Base-by-base conservation (phyloP, 2,888 invertebrate genomes). In the Adelognathus sp. region DNA sequence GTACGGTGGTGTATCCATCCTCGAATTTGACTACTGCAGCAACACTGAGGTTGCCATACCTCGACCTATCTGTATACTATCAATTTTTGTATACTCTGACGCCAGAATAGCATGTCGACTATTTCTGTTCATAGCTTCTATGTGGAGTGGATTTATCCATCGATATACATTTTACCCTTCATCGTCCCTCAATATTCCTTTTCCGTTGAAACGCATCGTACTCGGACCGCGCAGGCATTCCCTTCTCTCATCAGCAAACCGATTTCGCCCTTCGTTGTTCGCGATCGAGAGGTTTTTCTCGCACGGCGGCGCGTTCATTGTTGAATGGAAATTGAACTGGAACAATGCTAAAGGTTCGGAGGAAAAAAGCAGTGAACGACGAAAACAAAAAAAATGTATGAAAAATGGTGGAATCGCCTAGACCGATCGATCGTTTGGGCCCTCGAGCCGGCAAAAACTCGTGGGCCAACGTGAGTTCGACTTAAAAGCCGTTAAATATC, bases 401-500 rank as follows among this genome's bases (percentile, higher is more conserved):
- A 73, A 73, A 73, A 69, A 73, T 77, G 36, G 39, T 69, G 56
- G 69, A 78, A 69, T 41, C 50, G 64, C 58, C 50, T 69, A 58
- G 69, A 69, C 56, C 27, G 39, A n/a, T 16, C 39, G 63, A 11
- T 16, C 41, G 46, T 36, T 61, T 11, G 41, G 50, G 18, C 29
- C 18, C 41, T 33, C 36, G 33, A 44, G 60, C 36, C 36, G n/a
- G 66, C 24, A 14, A 36, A n/a, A 61, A 63, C 63, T 31, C 58
- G 29, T 52, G 50, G 50, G 18, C 50, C 31, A 41, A 16, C 63
- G 21, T 24, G 31, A 64, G 58, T 24, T 52, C 56, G 60, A 67
- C 83, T 86, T 86, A 86, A 89, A 87, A 86, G 87, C 86, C 87
- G 88, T 90, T 89, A 88, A 89, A 90, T 85, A 85, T 86, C 85